phyloP scores from a whole-genome alignment of 2,888 invertebrate genomes.

The Cryptocephalus primarius region DNA sequence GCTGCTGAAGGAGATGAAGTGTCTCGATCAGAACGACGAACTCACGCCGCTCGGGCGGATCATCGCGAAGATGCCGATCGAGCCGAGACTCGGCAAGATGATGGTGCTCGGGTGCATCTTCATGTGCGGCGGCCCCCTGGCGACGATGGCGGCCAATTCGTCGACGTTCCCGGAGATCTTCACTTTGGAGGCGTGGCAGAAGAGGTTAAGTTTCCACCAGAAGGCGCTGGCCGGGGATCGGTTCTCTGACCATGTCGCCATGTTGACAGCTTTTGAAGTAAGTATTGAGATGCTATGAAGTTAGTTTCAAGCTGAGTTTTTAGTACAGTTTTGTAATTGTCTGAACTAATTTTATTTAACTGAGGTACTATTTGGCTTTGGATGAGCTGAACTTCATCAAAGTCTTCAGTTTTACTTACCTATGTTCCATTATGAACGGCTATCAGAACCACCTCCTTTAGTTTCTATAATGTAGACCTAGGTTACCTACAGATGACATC shows the following conservation, averaged over 20 bases:
- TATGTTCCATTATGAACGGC: too few relatives aligned
- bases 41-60: slow-evolving; percentile 89
- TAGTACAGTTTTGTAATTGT: too few relatives aligned
- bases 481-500: too few relatives aligned
- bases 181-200: slow-evolving; percentile 61
- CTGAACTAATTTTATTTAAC: too few relatives aligned
- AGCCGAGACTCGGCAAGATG: slow-evolving; percentile 84
- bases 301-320: too few relatives aligned
- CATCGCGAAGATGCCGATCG: slow-evolving; percentile 88
- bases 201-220: slow-evolving; percentile 74
- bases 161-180: slow-evolving; percentile 95
- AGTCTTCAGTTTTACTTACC: too few relatives aligned
- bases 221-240: slow-evolving; percentile 76
- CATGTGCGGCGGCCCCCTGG: slow-evolving; percentile 80
- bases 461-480: too few relatives aligned
- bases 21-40: slow-evolving; percentile 76
- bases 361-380: too few relatives aligned
- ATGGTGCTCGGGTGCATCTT: slow-evolving; percentile 81
- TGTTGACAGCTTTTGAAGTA: slow-evolving; percentile 83
- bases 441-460: too few relatives aligned
- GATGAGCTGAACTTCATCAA: too few relatives aligned
- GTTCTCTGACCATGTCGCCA: slow-evolving; percentile 90
- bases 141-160: slow-evolving; percentile 90
- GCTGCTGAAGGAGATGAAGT: slow-evolving; percentile 71
- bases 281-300: slow-evolving; percentile 5